Conservation (phyloP, 37 sponge, comb jelly and placozoan species). For the Agelas oroides region DNA sequence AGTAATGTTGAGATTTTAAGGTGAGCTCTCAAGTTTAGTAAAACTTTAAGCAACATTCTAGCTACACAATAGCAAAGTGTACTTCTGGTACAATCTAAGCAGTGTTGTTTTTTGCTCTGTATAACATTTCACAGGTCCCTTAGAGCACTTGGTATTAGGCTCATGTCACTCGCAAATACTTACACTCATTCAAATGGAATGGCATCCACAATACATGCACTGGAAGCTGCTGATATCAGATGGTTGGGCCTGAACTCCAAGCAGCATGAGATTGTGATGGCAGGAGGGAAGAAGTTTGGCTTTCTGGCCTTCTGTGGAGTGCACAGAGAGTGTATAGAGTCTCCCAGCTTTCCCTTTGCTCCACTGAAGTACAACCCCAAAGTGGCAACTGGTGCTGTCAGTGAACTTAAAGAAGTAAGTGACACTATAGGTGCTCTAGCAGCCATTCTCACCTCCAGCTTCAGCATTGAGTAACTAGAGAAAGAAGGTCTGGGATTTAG, state of each 20-base stretch:
- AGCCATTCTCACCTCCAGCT: too few relatives aligned
- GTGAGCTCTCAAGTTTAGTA: too few relatives aligned
- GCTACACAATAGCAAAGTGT: too few relatives aligned
- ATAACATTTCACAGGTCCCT: neutral
- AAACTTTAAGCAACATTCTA: too few relatives aligned
- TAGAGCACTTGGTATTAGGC: constrained; percentile 2
- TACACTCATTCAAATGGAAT: neutral
- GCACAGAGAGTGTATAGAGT: constrained; percentile 43
- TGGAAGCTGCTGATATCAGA: constrained; percentile 44
- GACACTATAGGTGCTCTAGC: too few relatives aligned
- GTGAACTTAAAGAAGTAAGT: constrained; percentile 54
- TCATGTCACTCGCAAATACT: constrained; percentile 61
- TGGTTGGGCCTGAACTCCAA: constrained; percentile 74
- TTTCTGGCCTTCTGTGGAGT: constrained; percentile 68
- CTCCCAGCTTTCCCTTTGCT: constrained; percentile 20
- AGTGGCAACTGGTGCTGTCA: constrained; percentile 35
- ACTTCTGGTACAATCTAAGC: too few relatives aligned
- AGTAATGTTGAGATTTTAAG: neutral
- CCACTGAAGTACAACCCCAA: constrained; percentile 60
- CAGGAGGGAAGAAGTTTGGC: constrained; percentile 52
- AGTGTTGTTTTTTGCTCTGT: too few relatives aligned
- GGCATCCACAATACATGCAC: neutral
- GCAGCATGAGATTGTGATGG: constrained; percentile 18
- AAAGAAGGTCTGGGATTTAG: too few relatives aligned
- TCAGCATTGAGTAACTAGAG: too few relatives aligned